Conservation (phyloP, 1,140 invertebrate species). For the Nebria ingens region DNA sequence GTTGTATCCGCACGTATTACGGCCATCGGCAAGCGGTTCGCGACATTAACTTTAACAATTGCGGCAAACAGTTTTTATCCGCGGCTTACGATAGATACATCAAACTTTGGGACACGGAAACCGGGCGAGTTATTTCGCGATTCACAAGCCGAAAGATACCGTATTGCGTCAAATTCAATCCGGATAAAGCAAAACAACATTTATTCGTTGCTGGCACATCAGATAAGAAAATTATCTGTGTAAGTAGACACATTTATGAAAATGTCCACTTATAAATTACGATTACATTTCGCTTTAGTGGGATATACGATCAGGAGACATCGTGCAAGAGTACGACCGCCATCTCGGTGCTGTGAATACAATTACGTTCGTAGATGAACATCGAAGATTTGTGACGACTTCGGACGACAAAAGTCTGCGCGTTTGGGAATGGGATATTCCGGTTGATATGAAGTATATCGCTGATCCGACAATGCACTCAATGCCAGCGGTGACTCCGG, state of each 20-base stretch:
- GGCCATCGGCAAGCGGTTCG: constrained; percentile 95
- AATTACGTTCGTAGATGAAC: constrained; percentile 98
- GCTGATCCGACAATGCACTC: constrained; percentile 99
- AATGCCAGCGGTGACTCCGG: constrained; percentile 90
- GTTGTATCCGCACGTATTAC: constrained; percentile 91
- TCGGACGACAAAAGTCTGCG: constrained; percentile 98
- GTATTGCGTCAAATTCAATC: constrained; percentile 97
- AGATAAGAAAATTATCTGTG: constrained; percentile 98
- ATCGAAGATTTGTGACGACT: constrained; percentile 93
- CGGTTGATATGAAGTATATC: constrained; percentile 99
- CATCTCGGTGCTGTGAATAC: constrained; percentile 98
- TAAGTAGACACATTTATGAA: constrained; percentile 50
- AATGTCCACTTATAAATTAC: constrained; percentile 8
- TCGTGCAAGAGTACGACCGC: constrained; percentile 97
- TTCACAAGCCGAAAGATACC: constrained; percentile 93
- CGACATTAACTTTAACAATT: constrained; percentile 94
- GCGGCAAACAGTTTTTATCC: constrained; percentile 85
- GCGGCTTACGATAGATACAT: constrained; percentile 88
- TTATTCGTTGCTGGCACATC: constrained; percentile 97
- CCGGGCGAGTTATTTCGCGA: constrained; percentile 79
- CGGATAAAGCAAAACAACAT: constrained; percentile 93
- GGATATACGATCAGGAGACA: constrained; percentile 89
- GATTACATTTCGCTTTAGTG: constrained; percentile 66
- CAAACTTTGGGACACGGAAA: constrained; percentile 99
- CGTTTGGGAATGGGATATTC: constrained; percentile 99